A percentile compares a stretch with the other conserved stretches of the same genome.
Evolutionary conservation across 2,888 invertebrate species (phyloP).

Genomic region (Clanis bilineata): DNA sequence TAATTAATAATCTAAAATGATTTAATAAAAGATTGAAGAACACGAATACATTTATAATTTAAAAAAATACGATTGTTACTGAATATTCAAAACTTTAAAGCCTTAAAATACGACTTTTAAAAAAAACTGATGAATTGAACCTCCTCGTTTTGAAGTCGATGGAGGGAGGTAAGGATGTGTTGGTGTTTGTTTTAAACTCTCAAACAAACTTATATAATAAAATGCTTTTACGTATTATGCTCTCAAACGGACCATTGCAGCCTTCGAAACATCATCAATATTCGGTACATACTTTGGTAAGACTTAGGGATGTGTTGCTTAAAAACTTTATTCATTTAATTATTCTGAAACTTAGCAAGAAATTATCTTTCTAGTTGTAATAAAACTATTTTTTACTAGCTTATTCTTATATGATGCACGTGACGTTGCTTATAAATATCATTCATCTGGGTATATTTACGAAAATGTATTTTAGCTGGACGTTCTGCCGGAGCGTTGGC

Average conservation of each 20-base stretch:
- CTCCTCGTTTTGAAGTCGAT: too few species aligned
- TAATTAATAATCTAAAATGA: slow-evolving; percentile 4
- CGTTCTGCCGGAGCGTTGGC: slow-evolving; percentile 94
- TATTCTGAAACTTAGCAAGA: neutral
- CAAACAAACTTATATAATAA: neutral
- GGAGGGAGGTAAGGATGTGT: too few species aligned
- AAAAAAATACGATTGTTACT: too few species aligned
- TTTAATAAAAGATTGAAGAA: too few species aligned
- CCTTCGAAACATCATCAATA: slow-evolving; percentile 48
- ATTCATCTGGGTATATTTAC: neutral
- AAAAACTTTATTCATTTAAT: neutral
- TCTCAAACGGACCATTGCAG: slow-evolving; percentile 38
- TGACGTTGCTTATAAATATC: neutral
- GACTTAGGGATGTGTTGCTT: slow-evolving; percentile 24
- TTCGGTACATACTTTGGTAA: slow-evolving; percentile 73
- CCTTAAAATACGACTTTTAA: too few species aligned
- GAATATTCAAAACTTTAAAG: too few species aligned
- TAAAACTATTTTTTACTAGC: neutral
- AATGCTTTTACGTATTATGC: slow-evolving; percentile 28
- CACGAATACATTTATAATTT: too few species aligned
- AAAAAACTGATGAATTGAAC: too few species aligned
- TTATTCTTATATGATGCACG: neutral
- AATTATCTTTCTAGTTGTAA: too few species aligned
- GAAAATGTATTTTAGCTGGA: slow-evolving; percentile 68
- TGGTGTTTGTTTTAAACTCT: neutral